These are phyloP conservation scores for Pogonocherus hispidulus DNA, from an alignment of 2,888 invertebrate genomes.

Conservation along the genomic window DNA sequence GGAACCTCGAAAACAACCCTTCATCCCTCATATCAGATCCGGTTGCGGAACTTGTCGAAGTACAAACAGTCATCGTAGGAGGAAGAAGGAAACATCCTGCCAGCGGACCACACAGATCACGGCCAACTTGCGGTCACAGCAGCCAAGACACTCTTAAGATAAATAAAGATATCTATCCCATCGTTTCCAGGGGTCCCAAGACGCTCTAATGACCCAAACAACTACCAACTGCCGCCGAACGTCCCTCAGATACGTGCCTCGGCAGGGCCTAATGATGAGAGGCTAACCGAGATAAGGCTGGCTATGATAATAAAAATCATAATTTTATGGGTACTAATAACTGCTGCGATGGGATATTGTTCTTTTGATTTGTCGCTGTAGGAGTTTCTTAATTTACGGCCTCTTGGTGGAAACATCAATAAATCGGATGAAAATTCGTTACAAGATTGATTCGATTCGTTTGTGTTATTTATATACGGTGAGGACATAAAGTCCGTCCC, in stretches of 20 bases:
- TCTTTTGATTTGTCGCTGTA: conserved; percentile 33
- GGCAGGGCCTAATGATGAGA: conserved; percentile 50
- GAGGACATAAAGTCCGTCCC: too few relatives aligned
- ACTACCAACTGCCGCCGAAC: conserved; percentile 63
- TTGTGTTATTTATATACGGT: too few relatives aligned
- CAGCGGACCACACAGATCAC: conserved; percentile 65
- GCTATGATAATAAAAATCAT: conserved; percentile 48
- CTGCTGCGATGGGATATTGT: conserved; percentile 26
- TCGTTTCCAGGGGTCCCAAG: conserved; percentile 60
- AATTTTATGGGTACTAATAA: conserved; percentile 46
- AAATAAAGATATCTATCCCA: conserved; percentile 68
- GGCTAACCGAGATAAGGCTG: conserved; percentile 45
- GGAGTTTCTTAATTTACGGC: conserved; percentile 21
- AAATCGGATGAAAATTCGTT: too few relatives aligned
- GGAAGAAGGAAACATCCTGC: conserved; percentile 54
- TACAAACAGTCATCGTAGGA: conserved; percentile 66
- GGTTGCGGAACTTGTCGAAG: conserved; percentile 65
- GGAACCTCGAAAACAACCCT: conserved; percentile 64
- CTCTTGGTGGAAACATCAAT: too few relatives aligned
- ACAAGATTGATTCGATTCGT: too few relatives aligned
- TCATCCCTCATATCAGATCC: conserved; percentile 66
- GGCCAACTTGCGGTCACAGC: conserved; percentile 64
- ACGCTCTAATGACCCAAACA: conserved; percentile 68
- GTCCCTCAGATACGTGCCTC: conserved; percentile 62
- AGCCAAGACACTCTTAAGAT: conserved; percentile 67